These are phyloP conservation scores for Bubo blakistoni DNA, from an alignment of 2,113 vertebrate genomes.

Conservation along the genomic window DNA sequence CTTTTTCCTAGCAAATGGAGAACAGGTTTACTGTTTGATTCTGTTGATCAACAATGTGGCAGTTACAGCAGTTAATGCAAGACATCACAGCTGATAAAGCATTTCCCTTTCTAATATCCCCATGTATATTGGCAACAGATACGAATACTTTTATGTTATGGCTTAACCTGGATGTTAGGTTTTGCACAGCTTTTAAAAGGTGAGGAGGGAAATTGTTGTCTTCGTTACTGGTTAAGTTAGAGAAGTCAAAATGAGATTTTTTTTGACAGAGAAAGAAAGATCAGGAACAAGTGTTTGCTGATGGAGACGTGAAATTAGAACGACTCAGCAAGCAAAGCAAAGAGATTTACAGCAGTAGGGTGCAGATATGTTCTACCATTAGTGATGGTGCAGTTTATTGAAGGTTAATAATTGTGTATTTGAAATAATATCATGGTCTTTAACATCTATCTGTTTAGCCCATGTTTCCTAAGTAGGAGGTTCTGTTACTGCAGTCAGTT, in stretches of 20 bases:
- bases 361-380: neutral
- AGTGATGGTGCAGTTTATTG: neutral
- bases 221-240: neutral
- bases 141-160: neutral
- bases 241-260: neutral
- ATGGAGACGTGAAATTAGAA: neutral
- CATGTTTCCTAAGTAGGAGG: neutral
- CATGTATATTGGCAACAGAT: neutral
- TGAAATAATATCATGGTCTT: neutral
- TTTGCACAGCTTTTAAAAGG: neutral
- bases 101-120: neutral
- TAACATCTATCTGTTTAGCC: neutral
- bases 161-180: neutral
- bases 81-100: neutral
- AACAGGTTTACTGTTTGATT: neutral
- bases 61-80: neutral
- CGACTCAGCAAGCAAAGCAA: neutral
- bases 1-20: neutral
- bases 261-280: neutral
- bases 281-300: neutral
- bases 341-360: neutral
- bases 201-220: neutral
- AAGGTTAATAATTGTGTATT: neutral
- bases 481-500: neutral
- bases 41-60: neutral